Evolutionary conservation across 1,140 invertebrate genomes (phyloP).

Genomic region (Tetramorium simillimum): DNA sequence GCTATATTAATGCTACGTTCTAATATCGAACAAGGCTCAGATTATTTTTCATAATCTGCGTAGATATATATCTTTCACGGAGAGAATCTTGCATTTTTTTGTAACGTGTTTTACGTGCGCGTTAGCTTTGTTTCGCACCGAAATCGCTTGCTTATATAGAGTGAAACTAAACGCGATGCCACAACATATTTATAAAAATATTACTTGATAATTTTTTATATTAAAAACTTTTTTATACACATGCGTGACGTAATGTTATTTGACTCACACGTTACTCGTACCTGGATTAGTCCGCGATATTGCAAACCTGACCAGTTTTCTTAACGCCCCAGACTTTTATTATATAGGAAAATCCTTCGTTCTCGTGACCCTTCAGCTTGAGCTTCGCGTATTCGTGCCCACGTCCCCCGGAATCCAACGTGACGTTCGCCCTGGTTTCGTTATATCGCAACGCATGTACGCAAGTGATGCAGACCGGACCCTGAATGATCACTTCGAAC

Average conservation of each 20-base stretch:
- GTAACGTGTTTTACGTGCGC: slow-evolving; percentile 1
- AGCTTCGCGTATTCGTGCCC: slow-evolving; percentile 57
- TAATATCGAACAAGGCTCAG: neutral
- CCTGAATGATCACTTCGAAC: slow-evolving; percentile 64
- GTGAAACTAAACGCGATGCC: neutral
- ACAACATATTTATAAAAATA: slow-evolving; percentile 29
- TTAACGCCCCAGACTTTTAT: slow-evolving; percentile 70
- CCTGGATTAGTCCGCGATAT: slow-evolving; percentile 2
- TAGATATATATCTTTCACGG: neutral
- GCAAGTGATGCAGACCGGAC: slow-evolving; percentile 67
- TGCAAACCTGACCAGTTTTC: slow-evolving; percentile 30
- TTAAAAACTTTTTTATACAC: slow-evolving; percentile 15
- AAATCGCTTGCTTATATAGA: neutral
- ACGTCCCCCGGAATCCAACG: slow-evolving; percentile 57
- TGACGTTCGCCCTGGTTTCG: slow-evolving; percentile 27
- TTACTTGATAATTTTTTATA: slow-evolving; percentile 29
- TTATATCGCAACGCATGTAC: slow-evolving; percentile 61
- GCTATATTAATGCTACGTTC: neutral
- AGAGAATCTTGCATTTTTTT: neutral
- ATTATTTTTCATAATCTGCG: slow-evolving; percentile 5
- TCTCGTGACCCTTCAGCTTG: slow-evolving; percentile 38
- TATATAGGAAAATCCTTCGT: slow-evolving; percentile 64
- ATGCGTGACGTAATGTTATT: neutral
- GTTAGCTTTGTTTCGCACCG: neutral
- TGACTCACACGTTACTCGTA: neutral